Evolutionary conservation across 2,113 vertebrate genomes (phyloP).

Genomic region (Pluvialis apricaria): DNA sequence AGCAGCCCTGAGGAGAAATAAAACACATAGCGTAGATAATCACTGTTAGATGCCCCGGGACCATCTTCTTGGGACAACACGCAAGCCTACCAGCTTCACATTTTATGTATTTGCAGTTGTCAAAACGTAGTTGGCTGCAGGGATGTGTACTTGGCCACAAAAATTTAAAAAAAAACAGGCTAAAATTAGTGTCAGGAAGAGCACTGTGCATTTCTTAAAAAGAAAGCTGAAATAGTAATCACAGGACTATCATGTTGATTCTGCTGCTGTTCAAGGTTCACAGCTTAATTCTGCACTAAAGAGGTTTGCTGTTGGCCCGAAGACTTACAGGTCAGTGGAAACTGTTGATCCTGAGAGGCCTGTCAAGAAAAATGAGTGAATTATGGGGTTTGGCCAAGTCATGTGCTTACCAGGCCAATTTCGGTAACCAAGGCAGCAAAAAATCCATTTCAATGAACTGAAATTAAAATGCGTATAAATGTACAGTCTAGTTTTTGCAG

Average conservation of each 20-base stretch:
- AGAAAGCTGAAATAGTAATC: neutral
- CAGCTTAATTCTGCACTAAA: neutral
- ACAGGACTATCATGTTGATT: neutral
- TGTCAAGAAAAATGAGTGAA: constrained; percentile 56
- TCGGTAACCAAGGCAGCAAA: constrained; percentile 50
- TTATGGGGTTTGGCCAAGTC: constrained; percentile 37
- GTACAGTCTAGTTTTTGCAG: neutral
- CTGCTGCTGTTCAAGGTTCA: neutral
- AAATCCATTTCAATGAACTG: constrained; percentile 2
- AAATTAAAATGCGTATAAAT: constrained; percentile 35
- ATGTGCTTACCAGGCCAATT: constrained; percentile 35
- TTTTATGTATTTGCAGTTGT: neutral
- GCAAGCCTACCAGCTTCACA: neutral
- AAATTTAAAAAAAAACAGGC: neutral
- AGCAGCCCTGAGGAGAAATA: neutral
- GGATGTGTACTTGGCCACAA: neutral
- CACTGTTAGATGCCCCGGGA: neutral
- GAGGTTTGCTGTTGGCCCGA: neutral
- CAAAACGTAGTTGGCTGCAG: neutral
- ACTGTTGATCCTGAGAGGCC: constrained; percentile 46
- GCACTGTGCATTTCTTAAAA: neutral
- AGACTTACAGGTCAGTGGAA: constrained; percentile 63
- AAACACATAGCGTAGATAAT: neutral
- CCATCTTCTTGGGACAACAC: neutral
- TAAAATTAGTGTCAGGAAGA: neutral